Evolutionary conservation across 30 jellyfish, hydroid and myxozoan species (phyloP), one percentile per base, ranked within the genome.

Genomic region (Cassiopea xamachana): DNA sequence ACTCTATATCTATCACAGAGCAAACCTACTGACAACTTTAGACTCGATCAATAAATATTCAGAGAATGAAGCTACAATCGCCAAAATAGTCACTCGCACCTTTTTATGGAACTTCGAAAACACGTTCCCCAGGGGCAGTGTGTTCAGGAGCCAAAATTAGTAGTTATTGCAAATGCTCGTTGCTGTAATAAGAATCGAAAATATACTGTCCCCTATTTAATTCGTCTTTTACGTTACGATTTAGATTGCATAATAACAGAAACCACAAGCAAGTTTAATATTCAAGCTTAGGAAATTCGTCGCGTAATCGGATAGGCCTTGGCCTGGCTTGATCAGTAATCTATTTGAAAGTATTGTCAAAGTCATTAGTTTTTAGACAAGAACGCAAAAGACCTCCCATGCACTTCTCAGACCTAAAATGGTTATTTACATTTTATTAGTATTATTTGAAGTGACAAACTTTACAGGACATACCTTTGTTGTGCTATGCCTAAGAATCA

Each of bases 251-350:
- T 46, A 78, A 78, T 78, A 51, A 48, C 51, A 78, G 87, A 14
- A 51, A 50, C 87, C 87, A 62, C 87, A 78, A 78, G 75, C 48
- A 16, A 60, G 73, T 49, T 39, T 78, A 62, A 48, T 51, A 16
- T 78, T 17, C 87, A 19, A 45, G 87, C 51, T 55, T 4, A 27
- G 8, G 75, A 69, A 78, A 78, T 78, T 78, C 75, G 51, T 60
- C 73, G 73, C 49, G 49, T 78, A 78, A 78, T 78, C 87, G 74
- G 87, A 78, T 78, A 18, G 87, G 87, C 70, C 87, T 15, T 48
- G 75, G 75, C 87, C 16, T 51, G 87, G 45, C 74, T 58, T 27
- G 39, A 27, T 50, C 1, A 13, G 1, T 78, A 77, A 77, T 77
- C 73, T 43, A 19, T 55, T 71, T 71, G 12, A 64, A 64, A 43